Base-by-base conservation (phyloP, 2,113 vertebrate genomes). In the Syngnathoides biaculeatus region DNA sequence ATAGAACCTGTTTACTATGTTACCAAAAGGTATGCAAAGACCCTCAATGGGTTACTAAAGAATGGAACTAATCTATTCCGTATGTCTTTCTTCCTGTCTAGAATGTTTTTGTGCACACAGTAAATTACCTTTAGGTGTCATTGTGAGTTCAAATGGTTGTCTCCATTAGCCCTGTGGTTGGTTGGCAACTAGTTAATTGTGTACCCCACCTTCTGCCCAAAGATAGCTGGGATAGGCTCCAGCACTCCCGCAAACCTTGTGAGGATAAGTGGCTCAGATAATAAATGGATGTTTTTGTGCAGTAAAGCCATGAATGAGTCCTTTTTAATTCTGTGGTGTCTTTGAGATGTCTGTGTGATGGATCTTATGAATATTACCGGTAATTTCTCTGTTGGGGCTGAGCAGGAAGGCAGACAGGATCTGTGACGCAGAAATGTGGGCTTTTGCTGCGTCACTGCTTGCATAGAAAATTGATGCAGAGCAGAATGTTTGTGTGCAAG, bases 401-500 rank as follows among this genome's bases (percentile, higher is more conserved):
- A 68, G 69, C 63, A 48, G 56, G 77, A 71, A 67, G 66, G 58
- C 64, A 71, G 68, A 72, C 80, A 72, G 78, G 74, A 66, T 84
- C 48, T 67, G 60, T 62, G 75, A 57, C 3, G 72, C 69, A 65
- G 68, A 69, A 70, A 62, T 50, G 79, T 71, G 72, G 64, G 0
- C 50, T 76, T 79, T 65, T 75, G 79, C 64, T 78, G 72, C 72
- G 73, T 81, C 74, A 74, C 24, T 13, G 52, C 64, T 56, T 13
- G 55, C 43, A 61, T 55, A 43, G 35, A 47, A 63, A 59, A 39
- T 72, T 52, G 19, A 73, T 77, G 82, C 65, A 67, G 35, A 19
- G 52, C 67, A 55, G 38, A 40, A 53, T 55, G 45, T 52, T 1
- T 72, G 56, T 50, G 6, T 35, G 47, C 43, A 14, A 30, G 27